Conservation (phyloP, 2,113 vertebrate genomes). For the Phasianus colchicus region DNA sequence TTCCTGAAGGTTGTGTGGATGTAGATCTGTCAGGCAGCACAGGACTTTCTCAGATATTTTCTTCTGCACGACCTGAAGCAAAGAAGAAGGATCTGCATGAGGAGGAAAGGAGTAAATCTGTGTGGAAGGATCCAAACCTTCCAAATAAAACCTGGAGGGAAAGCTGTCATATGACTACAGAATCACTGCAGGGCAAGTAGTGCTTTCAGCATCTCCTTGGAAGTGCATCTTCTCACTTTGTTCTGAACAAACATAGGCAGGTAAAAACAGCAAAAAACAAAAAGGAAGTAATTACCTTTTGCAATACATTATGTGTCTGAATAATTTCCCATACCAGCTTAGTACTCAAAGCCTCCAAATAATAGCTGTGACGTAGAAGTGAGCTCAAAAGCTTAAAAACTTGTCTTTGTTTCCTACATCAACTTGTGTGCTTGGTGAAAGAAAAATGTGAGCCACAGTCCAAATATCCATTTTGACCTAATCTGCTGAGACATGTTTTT, state of each 20-base stretch:
- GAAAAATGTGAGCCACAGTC: neutral
- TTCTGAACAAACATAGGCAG: neutral
- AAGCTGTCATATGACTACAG: neutral
- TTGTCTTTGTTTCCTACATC: neutral
- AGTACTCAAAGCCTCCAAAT: neutral
- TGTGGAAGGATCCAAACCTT: neutral
- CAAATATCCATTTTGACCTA: neutral
- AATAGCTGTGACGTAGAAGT: neutral
- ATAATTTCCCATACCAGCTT: rapidly evolving
- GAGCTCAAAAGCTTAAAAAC: neutral
- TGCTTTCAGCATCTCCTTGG: neutral
- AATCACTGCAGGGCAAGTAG: neutral
- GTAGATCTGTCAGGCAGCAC: neutral
- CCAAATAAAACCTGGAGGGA: rapidly evolving
- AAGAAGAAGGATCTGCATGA: neutral
- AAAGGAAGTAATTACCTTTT: neutral
- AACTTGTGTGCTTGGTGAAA: neutral
- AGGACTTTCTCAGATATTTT: neutral
- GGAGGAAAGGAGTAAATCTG: neutral
- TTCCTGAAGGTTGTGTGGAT: rapidly evolving
- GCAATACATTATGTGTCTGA: neutral
- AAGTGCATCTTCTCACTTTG: neutral
- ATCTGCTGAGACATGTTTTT: neutral
- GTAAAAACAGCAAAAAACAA: neutral
- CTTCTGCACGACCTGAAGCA: neutral